Evolutionary conservation across 2,113 vertebrate species (phyloP).

Genomic region (Sapajus apella): DNA sequence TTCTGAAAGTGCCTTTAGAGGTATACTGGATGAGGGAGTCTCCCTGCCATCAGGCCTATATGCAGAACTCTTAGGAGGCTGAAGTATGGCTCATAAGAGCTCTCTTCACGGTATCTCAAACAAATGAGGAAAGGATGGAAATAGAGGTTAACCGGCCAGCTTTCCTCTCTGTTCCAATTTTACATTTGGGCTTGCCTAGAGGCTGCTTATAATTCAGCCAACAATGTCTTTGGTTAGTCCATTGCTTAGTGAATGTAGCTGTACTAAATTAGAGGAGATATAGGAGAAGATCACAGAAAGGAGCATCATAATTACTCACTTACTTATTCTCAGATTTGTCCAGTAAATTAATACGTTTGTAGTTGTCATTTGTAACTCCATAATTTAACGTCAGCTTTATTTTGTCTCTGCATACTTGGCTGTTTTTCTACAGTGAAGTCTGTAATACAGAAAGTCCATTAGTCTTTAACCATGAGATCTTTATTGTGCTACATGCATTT

Average conservation of each 20-base stretch:
- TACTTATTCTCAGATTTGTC: background rate
- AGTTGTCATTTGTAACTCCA: background rate
- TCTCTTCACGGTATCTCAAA: rapidly evolving
- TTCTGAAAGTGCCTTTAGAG: background rate
- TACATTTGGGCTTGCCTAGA: background rate
- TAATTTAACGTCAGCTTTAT: background rate
- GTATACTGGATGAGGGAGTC: too few species aligned
- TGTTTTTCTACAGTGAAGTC: background rate
- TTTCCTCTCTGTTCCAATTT: background rate
- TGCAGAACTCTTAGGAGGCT: background rate
- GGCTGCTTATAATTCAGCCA: background rate
- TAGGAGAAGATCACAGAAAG: background rate
- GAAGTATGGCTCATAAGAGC: background rate
- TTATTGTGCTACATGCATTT: background rate
- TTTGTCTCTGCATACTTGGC: background rate
- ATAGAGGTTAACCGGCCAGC: background rate
- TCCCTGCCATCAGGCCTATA: too few species aligned
- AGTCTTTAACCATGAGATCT: background rate
- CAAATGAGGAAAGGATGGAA: background rate
- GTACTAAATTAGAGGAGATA: background rate
- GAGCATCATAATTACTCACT: background rate
- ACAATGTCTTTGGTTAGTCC: background rate
- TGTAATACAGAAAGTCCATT: background rate
- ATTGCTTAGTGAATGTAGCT: background rate
- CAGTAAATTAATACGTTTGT: background rate